Evolutionary conservation across 2,113 vertebrate species (phyloP).

Genomic region (Miniopterus natalensis): DNA sequence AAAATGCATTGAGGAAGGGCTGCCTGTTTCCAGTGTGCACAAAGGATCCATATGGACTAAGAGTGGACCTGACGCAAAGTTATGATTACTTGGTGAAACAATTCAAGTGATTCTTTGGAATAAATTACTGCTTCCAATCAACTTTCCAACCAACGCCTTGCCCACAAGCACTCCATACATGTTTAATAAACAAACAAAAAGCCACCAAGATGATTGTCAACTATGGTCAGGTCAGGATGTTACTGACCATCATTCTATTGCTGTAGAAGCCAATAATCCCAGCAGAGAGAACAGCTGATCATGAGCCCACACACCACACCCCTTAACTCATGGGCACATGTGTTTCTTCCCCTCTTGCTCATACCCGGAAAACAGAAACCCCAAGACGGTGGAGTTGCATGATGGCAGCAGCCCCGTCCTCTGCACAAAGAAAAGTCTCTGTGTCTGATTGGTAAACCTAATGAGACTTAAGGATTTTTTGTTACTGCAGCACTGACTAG

Average conservation of each 20-base stretch:
- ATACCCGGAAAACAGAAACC: not conserved
- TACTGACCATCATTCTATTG: not conserved
- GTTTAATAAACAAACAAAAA: constrained; percentile 30
- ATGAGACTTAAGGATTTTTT: not conserved
- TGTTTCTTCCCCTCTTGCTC: not conserved
- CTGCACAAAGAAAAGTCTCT: not conserved
- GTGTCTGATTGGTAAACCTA: not conserved
- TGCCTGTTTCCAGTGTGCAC: not conserved
- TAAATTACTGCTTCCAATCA: constrained; percentile 52
- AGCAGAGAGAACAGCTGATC: not conserved
- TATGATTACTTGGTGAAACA: not conserved
- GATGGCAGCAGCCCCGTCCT: not conserved
- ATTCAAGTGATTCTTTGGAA: not conserved
- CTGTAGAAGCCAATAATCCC: not conserved
- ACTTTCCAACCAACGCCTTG: not conserved
- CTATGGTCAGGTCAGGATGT: not conserved
- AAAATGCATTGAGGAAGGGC: not conserved
- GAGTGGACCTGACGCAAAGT: not conserved
- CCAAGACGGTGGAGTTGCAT: not conserved
- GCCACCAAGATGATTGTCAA: not conserved
- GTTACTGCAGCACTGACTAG: not conserved
- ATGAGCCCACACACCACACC: not conserved
- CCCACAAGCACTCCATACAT: not conserved
- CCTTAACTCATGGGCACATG: not conserved
- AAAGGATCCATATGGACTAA: not conserved